Evolutionary conservation across 92 coral and sea anemone species (phyloP).

Genomic region (Zoanthus gigantus): DNA sequence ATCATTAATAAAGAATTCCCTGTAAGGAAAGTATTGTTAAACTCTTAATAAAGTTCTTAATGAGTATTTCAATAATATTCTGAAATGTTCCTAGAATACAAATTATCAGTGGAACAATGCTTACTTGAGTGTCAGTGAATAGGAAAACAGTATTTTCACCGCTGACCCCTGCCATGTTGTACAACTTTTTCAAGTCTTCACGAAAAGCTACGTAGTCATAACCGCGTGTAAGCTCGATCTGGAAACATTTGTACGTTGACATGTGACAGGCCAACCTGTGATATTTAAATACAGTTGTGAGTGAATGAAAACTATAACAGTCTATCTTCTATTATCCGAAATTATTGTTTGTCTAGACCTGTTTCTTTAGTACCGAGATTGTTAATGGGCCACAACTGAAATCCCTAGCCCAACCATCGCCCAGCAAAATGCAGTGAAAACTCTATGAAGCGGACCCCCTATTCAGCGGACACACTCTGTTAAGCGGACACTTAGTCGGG

Average conservation of each 20-base stretch:
- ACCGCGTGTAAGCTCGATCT: slow-evolving; percentile 98
- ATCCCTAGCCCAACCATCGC: no score
- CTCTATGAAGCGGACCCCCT: no score
- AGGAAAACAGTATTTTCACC: slow-evolving; percentile 95
- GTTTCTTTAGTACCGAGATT: no score
- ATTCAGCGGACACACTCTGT: no score
- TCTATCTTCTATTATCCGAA: background rate
- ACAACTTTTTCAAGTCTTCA: slow-evolving; percentile 92
- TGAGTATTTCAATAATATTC: no score
- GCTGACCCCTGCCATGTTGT: slow-evolving; percentile 90
- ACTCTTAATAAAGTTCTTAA: background rate
- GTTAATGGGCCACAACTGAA: no score
- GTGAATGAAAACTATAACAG: background rate
- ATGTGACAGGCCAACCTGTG: slow-evolving; percentile 94
- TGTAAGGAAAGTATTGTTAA: background rate
- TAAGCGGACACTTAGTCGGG: no score
- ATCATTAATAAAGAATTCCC: no score
- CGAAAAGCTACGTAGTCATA: slow-evolving; percentile 94
- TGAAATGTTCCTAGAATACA: no score
- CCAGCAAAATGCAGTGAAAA: no score
- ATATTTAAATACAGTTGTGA: background rate
- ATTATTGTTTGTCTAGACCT: no score
- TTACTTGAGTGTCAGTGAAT: slow-evolving; percentile 97
- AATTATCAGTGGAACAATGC: background rate
- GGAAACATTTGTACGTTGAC: slow-evolving; percentile 96